Evolutionary conservation across 2,797 vertebrate species (phyloP), one percentile per base, ranked within the genome.

Genomic region (Pseudopleuronectes americanus): DNA sequence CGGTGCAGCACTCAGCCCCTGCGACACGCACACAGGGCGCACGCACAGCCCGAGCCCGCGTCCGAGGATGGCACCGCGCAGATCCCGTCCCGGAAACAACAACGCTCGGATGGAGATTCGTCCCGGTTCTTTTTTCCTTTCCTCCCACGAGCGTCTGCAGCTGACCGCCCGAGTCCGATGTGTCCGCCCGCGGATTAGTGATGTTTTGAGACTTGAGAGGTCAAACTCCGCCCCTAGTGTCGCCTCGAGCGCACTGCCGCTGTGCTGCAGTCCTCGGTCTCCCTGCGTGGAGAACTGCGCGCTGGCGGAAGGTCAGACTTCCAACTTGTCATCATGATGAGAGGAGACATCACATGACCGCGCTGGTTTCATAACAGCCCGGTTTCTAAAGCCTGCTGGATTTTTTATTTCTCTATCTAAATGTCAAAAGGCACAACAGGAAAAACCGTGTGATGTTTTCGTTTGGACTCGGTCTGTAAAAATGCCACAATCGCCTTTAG

Each of bases 151-250:
- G 74, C 72, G 31, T 71, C 48, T 31, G 68, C 62, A 76, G 80
- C 71, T 48, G 88, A 71, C 82, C 82, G 82, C 77, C 72, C 84
- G 83, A 79, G 83, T 69, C 82, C 81, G 85, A 91, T n/a, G 86
- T 87, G 86, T 87, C 92, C 88, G 85, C 89, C 89, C 80, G 78
- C 72, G 88, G 92, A 93, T 94, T 93, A 92, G 90, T 88, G 92
- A 93, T 93, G 92, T 92, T 94, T 88, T 71, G 84, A 89, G 87
- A 89, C 90, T 90, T 90, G 85, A 76, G 91, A 89, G 91, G 92
- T 92, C 83, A 90, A 94, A 91, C 91, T 91, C 90, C 92, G 93
- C 94, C 94, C 92, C 91, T 87, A 87, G 89, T 81, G 92, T 90
- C 72, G 85, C 89, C 86, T 87, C 60, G 38, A 71, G 86, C 63